A percentile compares a stretch with the other conserved stretches of the same genome.
These are phyloP conservation scores for Rhopalosiphum nymphaeae DNA, from an alignment of 2,888 invertebrate genomes.

Conservation along the genomic window DNA sequence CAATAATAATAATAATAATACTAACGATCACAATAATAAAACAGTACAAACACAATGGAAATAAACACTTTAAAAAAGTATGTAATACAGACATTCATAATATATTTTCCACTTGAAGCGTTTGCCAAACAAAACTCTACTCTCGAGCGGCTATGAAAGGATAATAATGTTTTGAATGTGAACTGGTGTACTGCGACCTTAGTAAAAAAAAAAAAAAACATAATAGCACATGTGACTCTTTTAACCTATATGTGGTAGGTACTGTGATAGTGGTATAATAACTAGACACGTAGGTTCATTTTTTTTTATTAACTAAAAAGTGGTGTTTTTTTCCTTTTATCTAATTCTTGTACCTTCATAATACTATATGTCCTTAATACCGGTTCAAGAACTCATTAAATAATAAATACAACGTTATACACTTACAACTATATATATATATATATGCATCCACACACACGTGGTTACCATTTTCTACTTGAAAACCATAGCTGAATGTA, in stretches of 20 bases:
- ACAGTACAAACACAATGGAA: slow-evolving; percentile 28
- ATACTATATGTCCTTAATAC: neutral
- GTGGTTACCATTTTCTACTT: neutral
- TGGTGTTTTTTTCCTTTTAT: neutral
- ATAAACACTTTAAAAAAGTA: slow-evolving; percentile 28
- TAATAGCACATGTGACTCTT: neutral
- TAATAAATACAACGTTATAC: neutral
- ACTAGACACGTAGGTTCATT: neutral
- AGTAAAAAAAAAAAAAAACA: neutral
- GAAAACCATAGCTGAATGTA: neutral
- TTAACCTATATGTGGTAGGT: neutral
- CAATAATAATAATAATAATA: slow-evolving; percentile 22
- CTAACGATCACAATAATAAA: neutral
- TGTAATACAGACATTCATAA: slow-evolving; percentile 16
- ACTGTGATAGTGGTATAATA: neutral
- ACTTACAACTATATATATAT: neutral
- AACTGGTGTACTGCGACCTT: neutral
- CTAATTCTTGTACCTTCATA: neutral
- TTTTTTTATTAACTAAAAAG: neutral
- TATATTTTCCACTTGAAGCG: slow-evolving; percentile 49
- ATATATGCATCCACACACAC: neutral
- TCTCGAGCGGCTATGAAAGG: slow-evolving; percentile 26
- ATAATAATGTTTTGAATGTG: slow-evolving; percentile 46
- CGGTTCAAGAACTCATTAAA: neutral
- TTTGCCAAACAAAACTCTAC: slow-evolving; percentile 54